These are phyloP conservation scores for Anser cygnoides DNA, from an alignment of 2,113 vertebrate genomes.

Conservation along the genomic window DNA sequence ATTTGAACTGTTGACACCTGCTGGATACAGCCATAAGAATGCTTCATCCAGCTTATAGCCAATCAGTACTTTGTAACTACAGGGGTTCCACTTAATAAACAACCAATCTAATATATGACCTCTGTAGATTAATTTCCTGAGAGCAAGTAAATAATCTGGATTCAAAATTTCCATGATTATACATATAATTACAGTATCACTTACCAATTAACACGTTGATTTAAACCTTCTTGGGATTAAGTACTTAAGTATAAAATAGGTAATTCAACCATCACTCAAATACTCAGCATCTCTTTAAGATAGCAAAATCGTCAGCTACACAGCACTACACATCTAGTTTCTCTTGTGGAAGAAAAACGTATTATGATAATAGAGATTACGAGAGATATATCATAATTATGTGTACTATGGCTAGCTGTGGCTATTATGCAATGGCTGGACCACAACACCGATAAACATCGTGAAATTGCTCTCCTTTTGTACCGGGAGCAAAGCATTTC, in stretches of 20 bases:
- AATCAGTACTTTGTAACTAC: constrained; percentile 75
- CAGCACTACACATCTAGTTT: constrained; percentile 50
- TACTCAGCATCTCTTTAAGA: constrained; percentile 49
- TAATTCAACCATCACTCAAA: constrained; percentile 65
- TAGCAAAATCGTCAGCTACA: background rate
- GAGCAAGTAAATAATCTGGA: constrained; percentile 82
- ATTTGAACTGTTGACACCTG: constrained; percentile 79
- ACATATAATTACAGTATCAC: constrained; percentile 80
- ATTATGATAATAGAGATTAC: constrained; percentile 25
- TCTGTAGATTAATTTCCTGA: constrained; percentile 80
- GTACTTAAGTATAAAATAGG: constrained; percentile 74
- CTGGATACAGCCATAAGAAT: constrained; percentile 76
- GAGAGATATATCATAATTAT: constrained; percentile 14
- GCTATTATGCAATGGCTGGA: constrained; percentile 6
- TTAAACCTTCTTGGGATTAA: constrained; percentile 78
- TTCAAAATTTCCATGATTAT: constrained; percentile 81
- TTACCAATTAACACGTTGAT: constrained; percentile 82
- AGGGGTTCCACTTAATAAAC: constrained; percentile 82
- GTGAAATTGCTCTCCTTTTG: background rate
- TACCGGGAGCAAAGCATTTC: constrained; percentile 3
- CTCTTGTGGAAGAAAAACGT: constrained; percentile 22
- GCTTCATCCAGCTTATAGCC: constrained; percentile 72
- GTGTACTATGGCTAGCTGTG: background rate
- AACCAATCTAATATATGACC: constrained; percentile 79
- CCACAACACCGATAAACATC: constrained; percentile 23